Evolutionary conservation across 2,888 invertebrate species (phyloP), one percentile per base, ranked within the genome.

Genomic region (Ditula angustiorana): DNA sequence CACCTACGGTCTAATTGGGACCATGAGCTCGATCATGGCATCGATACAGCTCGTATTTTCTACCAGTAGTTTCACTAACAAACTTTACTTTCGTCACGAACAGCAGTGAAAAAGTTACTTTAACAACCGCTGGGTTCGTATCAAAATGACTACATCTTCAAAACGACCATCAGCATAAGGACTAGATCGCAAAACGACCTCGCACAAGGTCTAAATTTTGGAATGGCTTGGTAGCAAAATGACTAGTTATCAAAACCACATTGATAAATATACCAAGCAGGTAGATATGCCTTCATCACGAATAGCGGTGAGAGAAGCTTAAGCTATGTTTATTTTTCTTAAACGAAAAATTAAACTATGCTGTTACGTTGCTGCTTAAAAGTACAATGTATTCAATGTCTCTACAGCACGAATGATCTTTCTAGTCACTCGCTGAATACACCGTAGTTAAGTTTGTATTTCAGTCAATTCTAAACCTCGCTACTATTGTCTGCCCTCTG

Each of bases 1-100:
- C 66, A 58, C 66, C 62, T 66, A 52, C 46, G 52, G 52, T 61
- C 57, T 61, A 66, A 66, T 66, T 58, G 57, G 50, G 35, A 62
- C 66, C 66, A 62, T 66, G 62, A 57, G 57, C 61, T 62, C 55
- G 66, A 66, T 63, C 56, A 56, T 56, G 53, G 41, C 16, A 50
- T 52, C 46, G 50, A 52, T 35, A 53, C 41, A 61, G 61, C 44
- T 5, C 41, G 33, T 57, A 57, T 35, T 52, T 52, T 46, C 10
- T 63, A 23, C 33, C 63, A 63, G 63, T 63, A 35, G 50, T 57
- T 44, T 5, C 50, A 58, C 44, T 61, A 5, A 5, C 11, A 26
- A 5, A 5, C 11, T 16, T 41, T 19, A 10, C 13, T 1, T n/a
- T 33, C 2, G n/a, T n/a, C n/a, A n/a, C n/a, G n/a, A n/a, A n/a